Conservation (phyloP, 1,140 invertebrate species). For the Camponotus vicinus region DNA sequence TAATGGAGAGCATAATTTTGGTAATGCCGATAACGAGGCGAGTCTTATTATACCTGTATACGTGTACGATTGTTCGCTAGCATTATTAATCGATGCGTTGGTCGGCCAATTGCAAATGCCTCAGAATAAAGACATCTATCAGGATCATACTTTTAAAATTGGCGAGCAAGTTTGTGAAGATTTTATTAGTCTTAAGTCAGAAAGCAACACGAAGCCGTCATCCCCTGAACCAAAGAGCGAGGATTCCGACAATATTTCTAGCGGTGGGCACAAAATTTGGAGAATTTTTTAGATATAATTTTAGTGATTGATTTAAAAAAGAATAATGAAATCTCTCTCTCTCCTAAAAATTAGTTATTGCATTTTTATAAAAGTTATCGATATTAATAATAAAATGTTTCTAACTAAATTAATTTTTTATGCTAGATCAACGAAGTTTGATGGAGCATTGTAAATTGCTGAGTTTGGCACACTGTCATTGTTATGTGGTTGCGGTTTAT, state of each 20-base stretch:
- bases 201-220: conserved; percentile 79
- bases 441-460: conserved; percentile 88
- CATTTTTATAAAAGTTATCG: conserved; percentile 13
- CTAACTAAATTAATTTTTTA: conserved; percentile 49
- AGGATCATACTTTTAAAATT: conserved; percentile 86
- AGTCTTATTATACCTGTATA: conserved; percentile 88
- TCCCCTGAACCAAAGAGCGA: conserved; percentile 85
- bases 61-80: conserved; percentile 90
- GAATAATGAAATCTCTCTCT: background rate
- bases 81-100: conserved; percentile 87
- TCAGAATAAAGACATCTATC: conserved; percentile 85
- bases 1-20: conserved; percentile 64
- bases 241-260: conserved; percentile 83
- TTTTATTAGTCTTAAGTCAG: conserved; percentile 83
- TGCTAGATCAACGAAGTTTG: conserved; percentile 86
- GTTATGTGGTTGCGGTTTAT: conserved; percentile 90
- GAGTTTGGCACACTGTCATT: conserved; percentile 89
- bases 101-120: conserved; percentile 85
- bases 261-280: conserved; percentile 72
- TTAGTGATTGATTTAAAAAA: background rate
- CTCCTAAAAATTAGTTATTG: background rate
- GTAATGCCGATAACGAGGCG: conserved; percentile 72
- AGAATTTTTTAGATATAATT: background rate
- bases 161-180: conserved; percentile 81
- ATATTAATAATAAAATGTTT: conserved; percentile 16